A percentile compares a stretch with the other conserved stretches of the same genome.
phyloP scores from a whole-genome alignment of 2,888 invertebrate genomes.

The Noctuana brunneofusca region DNA sequence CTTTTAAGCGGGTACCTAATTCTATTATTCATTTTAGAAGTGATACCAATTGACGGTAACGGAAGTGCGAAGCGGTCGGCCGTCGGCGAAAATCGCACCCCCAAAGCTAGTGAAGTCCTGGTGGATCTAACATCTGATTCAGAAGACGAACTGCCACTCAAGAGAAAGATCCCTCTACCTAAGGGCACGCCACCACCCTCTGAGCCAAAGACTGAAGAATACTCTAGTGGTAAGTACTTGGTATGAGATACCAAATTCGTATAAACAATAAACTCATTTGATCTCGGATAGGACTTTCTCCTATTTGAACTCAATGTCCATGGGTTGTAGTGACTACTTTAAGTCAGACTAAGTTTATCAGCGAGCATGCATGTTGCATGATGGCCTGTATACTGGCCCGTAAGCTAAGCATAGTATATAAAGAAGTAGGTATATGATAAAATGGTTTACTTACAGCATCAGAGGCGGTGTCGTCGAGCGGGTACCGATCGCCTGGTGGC shows the following conservation, averaged over 20 bases:
- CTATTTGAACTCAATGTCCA: no score
- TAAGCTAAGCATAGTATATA: no score
- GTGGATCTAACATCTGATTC: conserved; percentile 90
- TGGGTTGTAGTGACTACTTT: no score
- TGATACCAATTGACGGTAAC: conserved; percentile 72
- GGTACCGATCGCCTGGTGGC: conserved; percentile 82
- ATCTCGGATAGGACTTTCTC: no score
- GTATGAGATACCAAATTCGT: not conserved
- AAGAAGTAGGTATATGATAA: no score
- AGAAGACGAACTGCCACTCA: conserved; percentile 87
- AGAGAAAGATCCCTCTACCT: conserved; percentile 78
- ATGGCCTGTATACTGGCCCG: no score
- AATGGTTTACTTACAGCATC: no score
- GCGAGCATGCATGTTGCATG: no score
- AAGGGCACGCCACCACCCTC: conserved; percentile 71
- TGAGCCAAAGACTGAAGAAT: conserved; percentile 64
- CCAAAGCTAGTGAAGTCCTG: conserved; percentile 67
- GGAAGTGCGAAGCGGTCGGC: conserved; percentile 64
- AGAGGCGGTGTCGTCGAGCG: conserved; percentile 84
- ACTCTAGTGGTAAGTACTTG: conserved; percentile 61
- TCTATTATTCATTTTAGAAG: conserved; percentile 54
- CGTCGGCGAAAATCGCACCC: conserved; percentile 65
- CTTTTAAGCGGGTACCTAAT: no score
- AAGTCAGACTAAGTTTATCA: no score
- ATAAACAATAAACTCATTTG: no score